phyloP scores from a whole-genome alignment of 2,797 vertebrate species.

The Sciaenops ocellatus region DNA sequence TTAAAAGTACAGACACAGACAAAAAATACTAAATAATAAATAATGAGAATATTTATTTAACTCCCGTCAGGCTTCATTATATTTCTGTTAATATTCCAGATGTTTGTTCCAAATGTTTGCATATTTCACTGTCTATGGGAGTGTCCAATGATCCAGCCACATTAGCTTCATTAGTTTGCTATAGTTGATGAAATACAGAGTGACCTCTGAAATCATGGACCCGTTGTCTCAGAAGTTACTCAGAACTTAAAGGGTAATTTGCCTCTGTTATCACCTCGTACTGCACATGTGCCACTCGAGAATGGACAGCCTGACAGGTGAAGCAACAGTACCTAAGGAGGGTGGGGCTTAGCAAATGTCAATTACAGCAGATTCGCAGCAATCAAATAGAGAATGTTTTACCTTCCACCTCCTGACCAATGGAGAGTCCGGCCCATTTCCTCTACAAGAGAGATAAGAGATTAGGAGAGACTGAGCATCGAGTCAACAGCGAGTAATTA shows the following conservation, averaged over 20 bases:
- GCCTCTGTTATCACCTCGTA: too few relatives aligned
- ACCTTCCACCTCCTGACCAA: slow-evolving; percentile 98
- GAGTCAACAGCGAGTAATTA: fast-evolving
- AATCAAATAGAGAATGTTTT: slow-evolving; percentile 38
- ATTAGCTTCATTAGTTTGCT: neutral
- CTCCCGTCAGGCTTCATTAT: too few relatives aligned
- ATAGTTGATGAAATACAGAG: neutral
- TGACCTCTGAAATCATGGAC: neutral
- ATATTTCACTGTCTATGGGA: too few relatives aligned
- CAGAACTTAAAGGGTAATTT: too few relatives aligned
- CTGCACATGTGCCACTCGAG: neutral
- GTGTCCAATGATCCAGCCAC: too few relatives aligned
- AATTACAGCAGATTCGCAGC: neutral
- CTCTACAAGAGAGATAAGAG: slow-evolving; percentile 82
- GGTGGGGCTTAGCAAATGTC: neutral
- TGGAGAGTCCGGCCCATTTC: slow-evolving; percentile 98
- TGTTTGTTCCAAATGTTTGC: too few relatives aligned
- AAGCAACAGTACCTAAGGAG: neutral
- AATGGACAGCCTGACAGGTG: neutral
- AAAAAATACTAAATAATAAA: too few relatives aligned
- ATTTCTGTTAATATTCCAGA: too few relatives aligned
- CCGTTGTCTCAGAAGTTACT: neutral
- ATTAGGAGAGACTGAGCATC: neutral
- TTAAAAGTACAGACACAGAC: too few relatives aligned
- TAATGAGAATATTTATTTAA: too few relatives aligned